Evolutionary conservation across 2,888 invertebrate species (phyloP), one percentile per base, ranked within the genome.

Genomic region (Machimus rusticus): DNA sequence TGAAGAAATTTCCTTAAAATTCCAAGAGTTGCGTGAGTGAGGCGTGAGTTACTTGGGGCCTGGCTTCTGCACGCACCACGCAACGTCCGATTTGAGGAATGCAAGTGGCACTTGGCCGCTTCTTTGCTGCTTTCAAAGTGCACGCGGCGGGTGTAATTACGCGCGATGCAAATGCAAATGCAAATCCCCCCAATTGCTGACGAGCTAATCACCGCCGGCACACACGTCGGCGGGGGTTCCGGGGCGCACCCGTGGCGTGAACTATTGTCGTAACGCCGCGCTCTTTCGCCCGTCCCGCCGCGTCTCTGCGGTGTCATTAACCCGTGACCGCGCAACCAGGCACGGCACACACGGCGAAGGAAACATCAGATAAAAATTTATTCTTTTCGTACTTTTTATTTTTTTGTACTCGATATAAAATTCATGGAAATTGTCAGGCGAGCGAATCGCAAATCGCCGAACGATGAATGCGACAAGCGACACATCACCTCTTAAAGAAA

Each of bases 371-470:
- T 79, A 46, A 79, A 51, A n/a, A 46, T 46, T 78, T 43, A 51
- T 51, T 51, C 5, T 4, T 51, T 66, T 66, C 34, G 34, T 51
- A 39, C 39, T 2, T 5, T 23, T 34, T 55, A 6, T 79, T 79
- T 66, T 66, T 66, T 57, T 3, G 5, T 79, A 51, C 79, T 28
- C 28, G 37, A 66, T 66, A 84, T 55, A 39, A 84, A 81, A 66
- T 66, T 84, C 82, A 84, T 84, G 66, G 82, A 84, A 66, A 66
- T 84, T 84, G 39, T 66, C 82, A 66, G 37, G 37, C 51, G 66
- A 66, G n/a, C 66, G 34, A 39, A 39, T 39, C 39, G 39, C 39
- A 66, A 66, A 84, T 66, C 66, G 37, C 19, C 34, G 34, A 57
- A 9, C 66, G 66, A 57, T 82, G 31, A 66, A 82, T 51, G 46